These are phyloP conservation scores for Temnopleurus reevesii DNA, from an alignment of 53 echinoderm and acorn worm species.

Conservation along the genomic window DNA sequence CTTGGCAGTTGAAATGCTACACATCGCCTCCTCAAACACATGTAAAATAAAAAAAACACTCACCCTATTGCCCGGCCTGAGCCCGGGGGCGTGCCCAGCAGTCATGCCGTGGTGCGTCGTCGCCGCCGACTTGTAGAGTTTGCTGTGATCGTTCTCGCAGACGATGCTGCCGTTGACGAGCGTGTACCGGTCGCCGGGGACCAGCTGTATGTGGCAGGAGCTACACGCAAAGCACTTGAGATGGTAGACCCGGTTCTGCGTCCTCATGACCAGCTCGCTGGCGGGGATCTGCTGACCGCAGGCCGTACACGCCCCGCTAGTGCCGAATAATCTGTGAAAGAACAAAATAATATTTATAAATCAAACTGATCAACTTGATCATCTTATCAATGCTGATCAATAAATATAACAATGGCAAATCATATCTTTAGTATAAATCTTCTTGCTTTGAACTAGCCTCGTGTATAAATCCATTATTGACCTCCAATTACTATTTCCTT, in stretches of 20 bases:
- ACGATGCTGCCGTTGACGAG: slow-evolving; percentile 95
- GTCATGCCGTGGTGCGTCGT: slow-evolving; percentile 52
- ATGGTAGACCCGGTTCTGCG: slow-evolving; percentile 94
- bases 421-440: too few species aligned
- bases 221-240: slow-evolving; percentile 98
- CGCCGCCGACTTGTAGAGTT: slow-evolving; percentile 88
- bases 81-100: slow-evolving; percentile 62
- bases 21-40: too few species aligned
- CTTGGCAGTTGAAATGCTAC: too few species aligned
- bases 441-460: too few species aligned
- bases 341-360: neutral
- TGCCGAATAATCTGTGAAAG: slow-evolving; percentile 84
- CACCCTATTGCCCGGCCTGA: slow-evolving; percentile 88
- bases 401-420: too few species aligned
- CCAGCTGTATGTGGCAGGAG: slow-evolving; percentile 91
- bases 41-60: too few species aligned
- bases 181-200: slow-evolving; percentile 89
- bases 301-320: slow-evolving; percentile 92
- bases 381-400: too few species aligned
- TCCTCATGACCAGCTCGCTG: slow-evolving; percentile 95
- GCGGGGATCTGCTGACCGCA: slow-evolving; percentile 96
- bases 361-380: too few species aligned
- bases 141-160: slow-evolving; percentile 95
- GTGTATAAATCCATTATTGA: too few species aligned
- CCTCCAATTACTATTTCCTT: too few species aligned